Evolutionary conservation across 2,888 invertebrate species (phyloP).

Genomic region (Cancer borealis): DNA sequence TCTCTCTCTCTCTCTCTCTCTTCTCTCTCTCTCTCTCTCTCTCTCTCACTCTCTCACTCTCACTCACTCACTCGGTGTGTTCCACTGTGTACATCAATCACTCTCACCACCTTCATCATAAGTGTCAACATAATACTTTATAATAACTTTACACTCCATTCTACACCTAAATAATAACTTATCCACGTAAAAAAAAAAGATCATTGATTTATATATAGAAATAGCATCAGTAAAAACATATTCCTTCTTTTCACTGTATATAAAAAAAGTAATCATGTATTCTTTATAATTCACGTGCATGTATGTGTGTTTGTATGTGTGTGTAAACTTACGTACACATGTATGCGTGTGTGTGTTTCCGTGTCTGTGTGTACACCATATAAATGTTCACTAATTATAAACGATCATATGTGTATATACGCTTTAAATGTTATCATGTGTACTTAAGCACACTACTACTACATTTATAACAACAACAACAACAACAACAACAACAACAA

Average conservation of each 20-base stretch:
- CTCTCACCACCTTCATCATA: background rate
- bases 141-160: too few relatives aligned
- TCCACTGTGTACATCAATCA: background rate
- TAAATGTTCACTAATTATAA: background rate
- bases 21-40: slow-evolving; percentile 20
- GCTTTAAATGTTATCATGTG: slow-evolving; percentile 47
- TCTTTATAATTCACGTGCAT: background rate
- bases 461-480: background rate
- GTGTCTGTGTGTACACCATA: background rate
- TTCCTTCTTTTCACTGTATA: background rate
- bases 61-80: slow-evolving; percentile 7
- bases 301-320: slow-evolving; percentile 4
- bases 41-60: slow-evolving; percentile 11
- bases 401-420: background rate
- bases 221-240: too few relatives aligned
- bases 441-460: slow-evolving; percentile 49
- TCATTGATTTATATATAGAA: too few relatives aligned
- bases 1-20: slow-evolving; percentile 23
- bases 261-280: slow-evolving; percentile 13
- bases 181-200: too few relatives aligned
- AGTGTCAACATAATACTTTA: too few relatives aligned
- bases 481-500: too few relatives aligned
- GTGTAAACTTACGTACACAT: background rate
- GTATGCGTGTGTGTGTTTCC: slow-evolving; percentile 45
- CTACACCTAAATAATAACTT: too few relatives aligned